phyloP scores from a whole-genome alignment of 1,140 invertebrate genomes.

The Steinernema feltiae region DNA sequence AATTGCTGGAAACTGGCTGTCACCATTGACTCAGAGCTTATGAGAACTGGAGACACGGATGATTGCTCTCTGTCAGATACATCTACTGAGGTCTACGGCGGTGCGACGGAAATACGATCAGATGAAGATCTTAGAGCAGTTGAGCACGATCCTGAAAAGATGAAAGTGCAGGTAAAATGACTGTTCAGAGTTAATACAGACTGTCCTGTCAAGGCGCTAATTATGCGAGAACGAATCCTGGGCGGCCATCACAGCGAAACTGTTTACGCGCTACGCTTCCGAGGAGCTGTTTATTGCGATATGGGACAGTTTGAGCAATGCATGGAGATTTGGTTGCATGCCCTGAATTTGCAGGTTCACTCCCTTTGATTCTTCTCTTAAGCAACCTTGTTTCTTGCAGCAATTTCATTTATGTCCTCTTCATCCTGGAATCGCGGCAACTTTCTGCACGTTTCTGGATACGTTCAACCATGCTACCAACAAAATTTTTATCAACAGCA shows the following conservation, averaged over 20 bases:
- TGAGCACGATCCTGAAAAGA: not conserved
- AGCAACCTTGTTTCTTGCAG: not conserved
- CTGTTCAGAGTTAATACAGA: too few relatives aligned
- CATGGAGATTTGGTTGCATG: slow-evolving; percentile 46
- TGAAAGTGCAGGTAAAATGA: not conserved
- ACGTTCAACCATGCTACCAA: not conserved
- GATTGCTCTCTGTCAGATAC: not conserved
- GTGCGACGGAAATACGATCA: not conserved
- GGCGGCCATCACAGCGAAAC: slow-evolving; percentile 45
- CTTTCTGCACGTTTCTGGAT: not conserved
- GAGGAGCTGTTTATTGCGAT: slow-evolving; percentile 47
- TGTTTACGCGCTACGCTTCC: slow-evolving; percentile 43
- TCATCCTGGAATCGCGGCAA: slow-evolving; percentile 7
- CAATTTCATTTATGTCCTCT: not conserved
- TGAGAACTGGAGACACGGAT: not conserved
- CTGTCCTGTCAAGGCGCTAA: too few relatives aligned
- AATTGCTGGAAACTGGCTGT: not conserved
- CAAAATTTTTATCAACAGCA: not conserved
- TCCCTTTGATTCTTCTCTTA: not conserved
- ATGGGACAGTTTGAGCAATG: slow-evolving; percentile 45
- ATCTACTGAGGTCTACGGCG: not conserved
- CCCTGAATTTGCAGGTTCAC: slow-evolving; percentile 35
- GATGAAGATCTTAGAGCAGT: not conserved
- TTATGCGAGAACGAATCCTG: slow-evolving; percentile 48
- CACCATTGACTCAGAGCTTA: not conserved